A percentile compares a stretch with the other conserved stretches of the same genome.
phyloP scores from a whole-genome alignment of 2,113 vertebrate genomes.

The Sinocyclocheilus anshuiensis region DNA sequence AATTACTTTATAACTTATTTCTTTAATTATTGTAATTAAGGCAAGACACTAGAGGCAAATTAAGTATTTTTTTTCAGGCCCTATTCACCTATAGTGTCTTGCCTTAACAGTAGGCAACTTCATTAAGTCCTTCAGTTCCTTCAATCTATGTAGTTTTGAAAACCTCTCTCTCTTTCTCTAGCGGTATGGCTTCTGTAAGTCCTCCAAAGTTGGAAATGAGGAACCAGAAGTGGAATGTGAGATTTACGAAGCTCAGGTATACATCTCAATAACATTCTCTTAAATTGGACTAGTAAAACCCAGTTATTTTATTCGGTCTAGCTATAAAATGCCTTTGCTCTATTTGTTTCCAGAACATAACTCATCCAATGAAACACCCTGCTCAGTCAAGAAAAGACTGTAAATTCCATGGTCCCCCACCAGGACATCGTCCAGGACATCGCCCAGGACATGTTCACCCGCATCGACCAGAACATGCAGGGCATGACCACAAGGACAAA shows the following conservation, averaged over 20 bases:
- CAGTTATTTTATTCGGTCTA: background rate
- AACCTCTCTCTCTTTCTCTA: conserved; percentile 1
- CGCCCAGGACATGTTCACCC: too few species aligned
- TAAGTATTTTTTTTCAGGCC: too few species aligned
- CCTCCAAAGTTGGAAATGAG: conserved; percentile 42
- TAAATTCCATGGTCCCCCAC: background rate
- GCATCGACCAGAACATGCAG: background rate
- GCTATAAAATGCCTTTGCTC: background rate
- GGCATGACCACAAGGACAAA: background rate
- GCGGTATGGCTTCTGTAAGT: conserved; percentile 57
- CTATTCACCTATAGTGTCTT: background rate
- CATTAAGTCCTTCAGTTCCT: background rate
- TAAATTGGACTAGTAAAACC: background rate
- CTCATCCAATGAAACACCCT: conserved; percentile 24
- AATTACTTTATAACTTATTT: background rate
- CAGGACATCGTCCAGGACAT: background rate
- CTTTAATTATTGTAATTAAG: background rate
- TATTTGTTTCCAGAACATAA: conserved; percentile 44
- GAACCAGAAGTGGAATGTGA: conserved; percentile 48
- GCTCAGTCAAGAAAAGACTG: conserved; percentile 27
- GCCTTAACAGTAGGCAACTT: background rate
- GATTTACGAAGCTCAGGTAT: conserved; percentile 55
- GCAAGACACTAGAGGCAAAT: too few species aligned
- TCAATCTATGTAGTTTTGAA: background rate
- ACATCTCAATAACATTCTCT: background rate